A percentile compares a stretch with the other conserved stretches of the same genome.
Conservation (phyloP, 2,888 invertebrate species). For the Antheraea assamensis region DNA sequence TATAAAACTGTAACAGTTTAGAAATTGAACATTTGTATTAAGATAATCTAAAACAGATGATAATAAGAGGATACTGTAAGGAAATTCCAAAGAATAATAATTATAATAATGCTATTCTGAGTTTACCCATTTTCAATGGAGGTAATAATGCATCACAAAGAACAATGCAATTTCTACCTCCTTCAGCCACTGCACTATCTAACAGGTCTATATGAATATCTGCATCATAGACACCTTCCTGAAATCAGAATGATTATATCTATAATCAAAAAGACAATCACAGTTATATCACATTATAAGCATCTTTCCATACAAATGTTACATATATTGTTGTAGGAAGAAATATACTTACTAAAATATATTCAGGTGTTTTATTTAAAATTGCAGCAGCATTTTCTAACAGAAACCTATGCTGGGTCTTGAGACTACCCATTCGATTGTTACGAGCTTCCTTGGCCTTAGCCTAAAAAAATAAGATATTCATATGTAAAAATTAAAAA, state of each 20-base stretch:
- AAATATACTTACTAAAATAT: constrained; percentile 75
- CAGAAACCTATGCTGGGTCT: constrained; percentile 84
- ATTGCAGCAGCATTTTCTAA: constrained; percentile 85
- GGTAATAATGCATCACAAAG: constrained; percentile 86
- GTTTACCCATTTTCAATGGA: constrained; percentile 84
- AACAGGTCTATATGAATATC: constrained; percentile 83
- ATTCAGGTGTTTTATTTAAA: constrained; percentile 77
- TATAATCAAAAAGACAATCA: not conserved
- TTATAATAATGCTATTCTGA: not conserved
- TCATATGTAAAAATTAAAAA: constrained; percentile 29
- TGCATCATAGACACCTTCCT: constrained; percentile 88
- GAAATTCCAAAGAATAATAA: not conserved
- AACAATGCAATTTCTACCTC: constrained; percentile 83
- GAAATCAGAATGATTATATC: constrained; percentile 31
- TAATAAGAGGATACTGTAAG: not conserved
- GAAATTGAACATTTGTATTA: no score
- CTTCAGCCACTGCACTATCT: constrained; percentile 83
- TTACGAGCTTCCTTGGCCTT: constrained; percentile 84
- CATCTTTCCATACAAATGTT: not conserved
- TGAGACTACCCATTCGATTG: constrained; percentile 69
- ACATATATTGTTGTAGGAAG: not conserved
- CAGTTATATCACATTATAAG: not conserved
- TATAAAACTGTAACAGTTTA: not conserved
- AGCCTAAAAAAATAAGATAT: constrained; percentile 65
- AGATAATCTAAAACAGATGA: no score